Evolutionary conservation across 2,888 invertebrate species (phyloP).

Genomic region (Lottia scabra): DNA sequence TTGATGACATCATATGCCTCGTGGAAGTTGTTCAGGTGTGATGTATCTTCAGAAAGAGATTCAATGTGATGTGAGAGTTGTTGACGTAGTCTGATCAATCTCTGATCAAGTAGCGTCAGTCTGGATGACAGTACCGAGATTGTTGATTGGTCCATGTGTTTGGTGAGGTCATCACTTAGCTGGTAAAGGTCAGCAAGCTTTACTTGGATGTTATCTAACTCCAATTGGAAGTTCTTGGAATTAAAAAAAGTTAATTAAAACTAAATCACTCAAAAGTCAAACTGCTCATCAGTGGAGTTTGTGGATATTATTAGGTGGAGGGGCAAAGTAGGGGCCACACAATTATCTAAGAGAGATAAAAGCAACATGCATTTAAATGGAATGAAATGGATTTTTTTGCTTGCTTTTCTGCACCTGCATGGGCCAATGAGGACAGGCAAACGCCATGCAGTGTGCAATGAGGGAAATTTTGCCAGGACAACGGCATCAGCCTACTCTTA

Average conservation of each 20-base stretch:
- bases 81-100: constrained; percentile 53
- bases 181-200: constrained; percentile 71
- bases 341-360: too few species aligned
- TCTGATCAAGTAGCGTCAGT: constrained; percentile 57
- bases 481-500: too few species aligned
- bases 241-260: constrained; percentile 17
- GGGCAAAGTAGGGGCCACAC: too few species aligned
- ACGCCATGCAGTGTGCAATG: too few species aligned
- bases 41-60: constrained; percentile 47
- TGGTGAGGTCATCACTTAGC: constrained; percentile 57
- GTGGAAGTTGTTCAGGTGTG: constrained; percentile 51
- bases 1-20: constrained; percentile 50
- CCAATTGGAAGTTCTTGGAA: constrained; percentile 55
- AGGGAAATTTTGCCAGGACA: too few species aligned
- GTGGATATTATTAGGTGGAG: too few species aligned
- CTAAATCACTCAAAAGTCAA: neutral
- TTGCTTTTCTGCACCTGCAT: too few species aligned
- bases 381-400: too few species aligned
- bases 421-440: too few species aligned
- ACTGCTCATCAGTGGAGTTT: too few species aligned
- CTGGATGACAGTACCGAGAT: constrained; percentile 56
- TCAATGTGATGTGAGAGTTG: constrained; percentile 50
- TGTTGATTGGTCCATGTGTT: constrained; percentile 57
- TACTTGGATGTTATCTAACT: constrained; percentile 54
- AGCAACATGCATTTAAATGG: too few species aligned